Percentiles rank a stretch among this genome's conserved stretches.
These are phyloP conservation scores for Drosophila bunnanda DNA, from an alignment of 2,888 invertebrate genomes.

Conservation along the genomic window DNA sequence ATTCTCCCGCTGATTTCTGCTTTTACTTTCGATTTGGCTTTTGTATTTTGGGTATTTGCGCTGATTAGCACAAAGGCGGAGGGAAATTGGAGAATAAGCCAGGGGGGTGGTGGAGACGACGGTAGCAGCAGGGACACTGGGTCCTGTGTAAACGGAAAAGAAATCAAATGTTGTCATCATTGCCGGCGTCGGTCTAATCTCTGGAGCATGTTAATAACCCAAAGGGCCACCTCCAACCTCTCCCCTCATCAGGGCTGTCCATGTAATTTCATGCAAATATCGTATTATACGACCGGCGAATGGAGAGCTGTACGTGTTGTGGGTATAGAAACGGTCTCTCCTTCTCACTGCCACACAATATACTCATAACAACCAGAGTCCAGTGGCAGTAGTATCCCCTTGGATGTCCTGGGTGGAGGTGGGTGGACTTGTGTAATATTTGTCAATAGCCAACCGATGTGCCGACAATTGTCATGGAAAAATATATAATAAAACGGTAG, in stretches of 20 bases:
- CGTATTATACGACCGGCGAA: slow-evolving; percentile 68
- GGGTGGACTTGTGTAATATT: slow-evolving; percentile 60
- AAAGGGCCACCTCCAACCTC: slow-evolving; percentile 32
- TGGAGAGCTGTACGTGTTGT: slow-evolving; percentile 69
- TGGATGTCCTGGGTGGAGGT: slow-evolving; percentile 14
- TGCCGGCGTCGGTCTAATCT: slow-evolving; percentile 74
- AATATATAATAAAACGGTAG: not conserved
- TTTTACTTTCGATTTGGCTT: slow-evolving; percentile 80
- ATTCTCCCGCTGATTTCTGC: slow-evolving; percentile 64
- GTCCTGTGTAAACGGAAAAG: slow-evolving; percentile 62
- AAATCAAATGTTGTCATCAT: slow-evolving; percentile 78
- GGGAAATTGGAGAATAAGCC: slow-evolving; percentile 12
- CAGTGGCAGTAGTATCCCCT: slow-evolving; percentile 19
- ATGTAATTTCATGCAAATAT: slow-evolving; percentile 78
- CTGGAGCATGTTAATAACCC: slow-evolving; percentile 80
- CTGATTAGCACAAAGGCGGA: slow-evolving; percentile 65
- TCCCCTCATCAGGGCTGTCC: slow-evolving; percentile 26
- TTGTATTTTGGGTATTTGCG: slow-evolving; percentile 79
- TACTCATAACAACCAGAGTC: slow-evolving; percentile 68
- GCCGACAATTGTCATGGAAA: slow-evolving; percentile 69
- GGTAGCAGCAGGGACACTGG: not conserved
- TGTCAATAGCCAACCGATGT: slow-evolving; percentile 67
- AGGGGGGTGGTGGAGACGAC: not conserved
- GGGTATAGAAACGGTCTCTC: slow-evolving; percentile 67
- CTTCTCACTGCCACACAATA: slow-evolving; percentile 58